Evolutionary conservation across 2,888 invertebrate genomes (phyloP), one percentile per base, ranked within the genome.

Genomic region (Zaprionus obscuricornis): DNA sequence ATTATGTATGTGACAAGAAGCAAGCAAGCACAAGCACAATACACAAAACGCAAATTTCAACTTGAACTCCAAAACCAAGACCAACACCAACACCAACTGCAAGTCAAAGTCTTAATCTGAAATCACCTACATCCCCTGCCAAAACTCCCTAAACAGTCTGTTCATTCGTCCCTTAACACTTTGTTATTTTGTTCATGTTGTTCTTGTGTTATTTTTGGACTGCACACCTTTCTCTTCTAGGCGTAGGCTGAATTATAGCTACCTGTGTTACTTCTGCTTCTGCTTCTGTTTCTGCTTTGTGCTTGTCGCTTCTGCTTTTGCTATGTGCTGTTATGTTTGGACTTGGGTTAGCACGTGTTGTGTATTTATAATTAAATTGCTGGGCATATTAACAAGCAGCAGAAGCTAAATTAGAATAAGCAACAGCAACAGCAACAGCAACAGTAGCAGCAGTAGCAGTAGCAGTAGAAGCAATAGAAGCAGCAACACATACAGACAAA

Each of bases 331-430:
- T 56, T 51, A 58, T 58, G 39, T 56, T 81, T 69, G 66, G 43
- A 54, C 40, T 31, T 40, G 26, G 34, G 29, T 27, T 31, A 60
- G 70, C 71, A 81, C 82, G 82, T 74, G 85, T 62, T 74, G 78
- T 81, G 68, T 78, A 74, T 77, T 84, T 78, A 74, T 81, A 78
- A 78, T 78, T 84, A 81, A 78, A 78, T 66, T 71, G 78, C 77
- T 47, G 71, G 37, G 46, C 73, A 66, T 62, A 70, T 73, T 58
- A 74, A 74, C 74, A 60, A 56, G 33, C 29, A 33, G 20, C 16
- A 31, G 11, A 31, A 24, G 11, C 42, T 36, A 20, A 13, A 22
- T 20, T 16, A 26, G 34, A 6, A 33, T n/a, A n/a, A 6, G 22
- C 47, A 43, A 24, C 31, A 49, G 37, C 39, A n/a, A n/a, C n/a